Evolutionary conservation across 2,797 vertebrate species (phyloP), one percentile per base, ranked within the genome.

Genomic region (Spinibarbus caldwelli): DNA sequence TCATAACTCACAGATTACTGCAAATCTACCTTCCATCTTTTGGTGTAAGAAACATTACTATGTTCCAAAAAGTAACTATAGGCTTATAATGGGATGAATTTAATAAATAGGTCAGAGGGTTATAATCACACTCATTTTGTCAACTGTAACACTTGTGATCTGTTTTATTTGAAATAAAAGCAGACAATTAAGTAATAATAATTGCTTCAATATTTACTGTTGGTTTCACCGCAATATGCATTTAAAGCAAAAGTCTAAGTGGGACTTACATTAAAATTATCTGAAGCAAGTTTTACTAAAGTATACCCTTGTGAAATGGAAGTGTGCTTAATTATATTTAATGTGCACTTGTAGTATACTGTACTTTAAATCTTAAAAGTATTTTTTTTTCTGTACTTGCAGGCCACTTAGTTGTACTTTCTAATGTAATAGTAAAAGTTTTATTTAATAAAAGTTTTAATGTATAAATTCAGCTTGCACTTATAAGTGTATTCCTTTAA

Each of bases 11-110:
- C 31, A 67, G 29, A 80, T 67, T 47, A 49, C 62, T 23, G 31
- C 62, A 49, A 31, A 49, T 36, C 62, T 80, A 67, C 78, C 78
- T 80, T 66, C 78, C 62, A 64, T 49, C 0, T 47, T 80, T 67
- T 66, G 43, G 78, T 47, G 47, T 49, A 49, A 80, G 47, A 80
- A 67, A 47, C 59, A 66, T 7, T 45, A 64, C 9, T n/a, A 11
- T 36, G 21, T 49, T 31, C 62, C 62, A 67, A 36, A 67, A 66
- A 38, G 31, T n/a, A 80, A 17, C 10, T 49, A 26, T 45, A 79
- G 78, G 64, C 26, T n/a, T 47, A 45, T 47, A 66, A 21, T 26
- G 59, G 26, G 26, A 34, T 45, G 29, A 36, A 68, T 64, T 64
- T 47, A 64, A 43, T 64, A 45, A 66, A 79, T 12, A 66, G 78